Evolutionary conservation across 1,140 invertebrate genomes (phyloP), one percentile per base, ranked within the genome.

Genomic region (Papilio glaucus): DNA sequence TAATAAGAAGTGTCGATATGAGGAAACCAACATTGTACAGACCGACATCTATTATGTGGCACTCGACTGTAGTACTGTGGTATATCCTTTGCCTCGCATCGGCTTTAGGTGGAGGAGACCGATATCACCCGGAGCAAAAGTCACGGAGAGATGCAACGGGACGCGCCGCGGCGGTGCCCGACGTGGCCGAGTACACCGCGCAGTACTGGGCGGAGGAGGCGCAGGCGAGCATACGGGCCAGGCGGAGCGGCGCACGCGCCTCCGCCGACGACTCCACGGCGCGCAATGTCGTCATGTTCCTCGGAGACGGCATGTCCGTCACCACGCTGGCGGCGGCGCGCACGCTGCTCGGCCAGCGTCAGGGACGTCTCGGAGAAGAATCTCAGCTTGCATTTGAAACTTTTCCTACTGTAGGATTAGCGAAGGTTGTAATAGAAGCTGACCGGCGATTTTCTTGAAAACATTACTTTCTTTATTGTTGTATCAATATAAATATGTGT

Each of bases 271-370:
- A 21, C 6, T 80, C 86, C 0, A 77, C 72, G 61, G 96, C 96
- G 7, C 96, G 95, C 77, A 97, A 97, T 84, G 91, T 96, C 0
- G 95, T 97, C 13, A 85, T 97, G 72, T 96, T 97, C 77, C 83
- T 97, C 49, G 97, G 97, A 0, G 96, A 97, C 82, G 97, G 97
- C 1, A 95, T 97, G 94, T 96, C 96, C 0, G 85, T 97, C 9
- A 89, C 95, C 1, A 97, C 96, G 0, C 78, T 97, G 9, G 95
- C 95, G 0, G 95, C 96, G 0, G 95, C 95, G 10, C 91, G 96
- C 63, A 95, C 96, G 33, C 94, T 94, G 29, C 94, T 95, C 79
- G 96, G 96, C 0, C 96, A 97, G 81, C 85, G 90, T 0, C 42
- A 85, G 3, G 94, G 94, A 0, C 75, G 78, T 18, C 78, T 85